A percentile compares a stretch with the other conserved stretches of the same genome.
These are phyloP conservation scores for Alca torda DNA, from an alignment of 2,797 vertebrate species.

Conservation along the genomic window DNA sequence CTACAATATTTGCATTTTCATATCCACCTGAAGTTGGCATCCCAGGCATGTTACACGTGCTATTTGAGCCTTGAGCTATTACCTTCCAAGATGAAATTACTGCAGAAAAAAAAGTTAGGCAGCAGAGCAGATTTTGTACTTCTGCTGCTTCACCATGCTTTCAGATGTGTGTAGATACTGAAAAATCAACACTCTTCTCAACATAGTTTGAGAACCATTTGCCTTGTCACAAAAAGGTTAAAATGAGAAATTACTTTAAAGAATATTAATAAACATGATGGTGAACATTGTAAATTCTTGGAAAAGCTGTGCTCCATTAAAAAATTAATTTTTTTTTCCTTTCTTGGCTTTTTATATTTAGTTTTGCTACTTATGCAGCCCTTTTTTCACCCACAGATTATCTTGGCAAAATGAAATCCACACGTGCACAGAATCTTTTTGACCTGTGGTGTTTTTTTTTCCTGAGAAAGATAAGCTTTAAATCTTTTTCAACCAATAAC, in stretches of 20 bases:
- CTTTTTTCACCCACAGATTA: not conserved
- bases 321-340: not conserved
- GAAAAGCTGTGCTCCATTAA: not conserved
- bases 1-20: not conserved
- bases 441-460: not conserved
- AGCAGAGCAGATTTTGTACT: not conserved
- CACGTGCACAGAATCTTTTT: not conserved
- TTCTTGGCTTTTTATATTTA: not conserved
- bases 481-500: not conserved
- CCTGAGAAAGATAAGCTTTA: not conserved
- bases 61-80: not conserved
- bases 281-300: not conserved
- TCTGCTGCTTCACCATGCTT: not conserved
- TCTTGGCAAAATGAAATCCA: not conserved
- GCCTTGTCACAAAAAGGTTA: not conserved
- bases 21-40: not conserved
- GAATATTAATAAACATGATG: not conserved
- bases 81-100: not conserved
- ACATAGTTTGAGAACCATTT: not conserved
- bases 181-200: not conserved
- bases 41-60: not conserved
- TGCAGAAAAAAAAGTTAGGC: not conserved
- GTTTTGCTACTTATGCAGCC: not conserved
- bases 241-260: not conserved
- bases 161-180: not conserved